phyloP scores from a whole-genome alignment of 2,888 invertebrate species.

The Ormyrus nitidulus region DNA sequence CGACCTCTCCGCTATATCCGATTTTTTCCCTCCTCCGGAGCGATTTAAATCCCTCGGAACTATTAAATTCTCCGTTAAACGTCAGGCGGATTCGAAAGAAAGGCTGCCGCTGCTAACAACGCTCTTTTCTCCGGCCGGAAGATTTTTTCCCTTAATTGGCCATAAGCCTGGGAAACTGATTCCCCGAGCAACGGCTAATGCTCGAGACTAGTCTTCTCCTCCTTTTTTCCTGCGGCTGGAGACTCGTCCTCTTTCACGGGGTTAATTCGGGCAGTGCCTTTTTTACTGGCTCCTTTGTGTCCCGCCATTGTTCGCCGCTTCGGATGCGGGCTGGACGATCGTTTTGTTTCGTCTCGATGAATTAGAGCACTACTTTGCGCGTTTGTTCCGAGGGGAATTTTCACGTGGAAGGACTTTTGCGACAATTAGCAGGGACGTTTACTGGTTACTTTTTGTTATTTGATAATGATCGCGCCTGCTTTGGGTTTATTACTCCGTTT shows the following conservation, averaged over 20 bases:
- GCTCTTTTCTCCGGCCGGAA: conserved; percentile 10
- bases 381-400: too few species aligned
- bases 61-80: conserved; percentile 26
- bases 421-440: too few species aligned
- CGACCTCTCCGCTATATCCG: not conserved
- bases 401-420: too few species aligned
- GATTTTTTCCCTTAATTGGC: conserved; percentile 28
- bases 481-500: too few species aligned
- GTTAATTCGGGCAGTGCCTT: not conserved
- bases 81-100: not conserved
- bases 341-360: too few species aligned
- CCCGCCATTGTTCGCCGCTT: not conserved
- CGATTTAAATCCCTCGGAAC: conserved; percentile 20
- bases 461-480: too few species aligned
- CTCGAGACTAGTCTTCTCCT: not conserved
- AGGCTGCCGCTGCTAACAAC: not conserved
- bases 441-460: too few species aligned
- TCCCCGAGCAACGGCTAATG: not conserved
- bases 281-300: not conserved
- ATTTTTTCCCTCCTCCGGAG: not conserved
- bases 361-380: too few species aligned
- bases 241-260: not conserved
- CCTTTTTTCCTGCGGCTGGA: not conserved
- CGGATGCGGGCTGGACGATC: not conserved
- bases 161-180: conserved; percentile 28